Base-by-base conservation (phyloP, 2,113 vertebrate species). In the Trematocara variabile region DNA sequence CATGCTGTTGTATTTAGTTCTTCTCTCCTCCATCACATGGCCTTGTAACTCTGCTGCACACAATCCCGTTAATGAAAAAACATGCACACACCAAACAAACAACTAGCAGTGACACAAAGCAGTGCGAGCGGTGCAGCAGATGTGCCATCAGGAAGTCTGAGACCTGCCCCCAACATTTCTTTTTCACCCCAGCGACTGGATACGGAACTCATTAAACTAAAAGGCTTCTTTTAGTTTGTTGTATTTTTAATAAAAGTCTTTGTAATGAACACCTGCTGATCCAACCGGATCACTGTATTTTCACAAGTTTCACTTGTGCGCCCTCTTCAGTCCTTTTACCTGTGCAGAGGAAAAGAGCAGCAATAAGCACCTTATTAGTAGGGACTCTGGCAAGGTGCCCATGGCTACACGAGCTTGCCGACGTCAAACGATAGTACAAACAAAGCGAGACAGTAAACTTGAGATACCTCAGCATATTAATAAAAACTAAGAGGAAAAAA, bases 21-120 rank as follows among this genome's bases (percentile, higher is more conserved):
- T 75, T 75, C 41, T 48, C 3, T 20, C 18, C 60, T 4, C 46
- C 73, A 81, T 92, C 92, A 92, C 88, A 88, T 94, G 91, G 25
- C 39, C 55, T 80, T 53, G 60, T 25, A 77, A 46, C 58, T 84
- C 46, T 58, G 54, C 77, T 14, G 37, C 48, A 83, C 48, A 81
- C 73, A 84, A 34, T 83, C 34, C 52, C 16, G 5, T 20, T 39
- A 34, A 87, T 6, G 55, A 85, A 80, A 65, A n/a, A 78, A 30
- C 28, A 48, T 12, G 13, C 33, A 46, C 7, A 16, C 37, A 55
- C 39, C 56, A 33, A 55, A 50, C 48, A 56, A 34, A 70, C 54
- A 56, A 37, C 39, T 0, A 54, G 2, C 9, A 46, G 4, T 5
- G 6, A 12, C 52, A 75, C 44, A 75, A 50, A 75, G 33, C 8